Conservation (phyloP, 2,888 invertebrate genomes). For the Brenthis daphne region DNA sequence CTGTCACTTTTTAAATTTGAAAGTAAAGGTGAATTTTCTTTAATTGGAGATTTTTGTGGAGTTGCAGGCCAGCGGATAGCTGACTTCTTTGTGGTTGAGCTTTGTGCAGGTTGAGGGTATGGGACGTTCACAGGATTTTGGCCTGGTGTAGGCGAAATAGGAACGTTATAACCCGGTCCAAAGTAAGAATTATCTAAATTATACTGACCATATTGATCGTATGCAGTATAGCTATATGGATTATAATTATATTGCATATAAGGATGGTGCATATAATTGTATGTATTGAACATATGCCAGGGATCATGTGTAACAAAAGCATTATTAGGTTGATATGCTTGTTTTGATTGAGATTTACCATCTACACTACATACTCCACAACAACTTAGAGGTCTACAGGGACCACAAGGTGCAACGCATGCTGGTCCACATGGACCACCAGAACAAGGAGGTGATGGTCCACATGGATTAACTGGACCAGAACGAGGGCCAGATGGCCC, state of each 20-base stretch:
- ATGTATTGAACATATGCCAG: slow-evolving; percentile 15
- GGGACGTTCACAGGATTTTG: not conserved
- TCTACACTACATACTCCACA: slow-evolving; percentile 33
- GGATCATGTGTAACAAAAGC: not conserved
- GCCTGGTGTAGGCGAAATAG: slow-evolving; percentile 36
- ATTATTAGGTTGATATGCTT: too few species aligned
- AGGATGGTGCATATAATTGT: slow-evolving; percentile 13
- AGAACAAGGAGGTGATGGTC: slow-evolving; percentile 38
- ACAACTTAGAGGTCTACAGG: slow-evolving; percentile 43
- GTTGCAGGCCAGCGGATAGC: slow-evolving; percentile 17
- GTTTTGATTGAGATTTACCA: not conserved
- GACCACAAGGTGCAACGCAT: too few species aligned
- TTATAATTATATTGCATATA: slow-evolving; percentile 19
- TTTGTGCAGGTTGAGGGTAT: not conserved
- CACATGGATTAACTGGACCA: slow-evolving; percentile 42
- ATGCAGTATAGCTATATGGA: not conserved
- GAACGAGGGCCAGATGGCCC: slow-evolving; percentile 38
- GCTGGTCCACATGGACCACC: slow-evolving; percentile 42
- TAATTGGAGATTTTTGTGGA: slow-evolving; percentile 5
- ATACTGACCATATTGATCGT: slow-evolving; percentile 15
- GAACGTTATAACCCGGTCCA: slow-evolving; percentile 38
- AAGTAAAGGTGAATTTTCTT: not conserved
- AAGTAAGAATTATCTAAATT: slow-evolving; percentile 13
- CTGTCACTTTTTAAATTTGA: not conserved
- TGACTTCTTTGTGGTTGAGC: slow-evolving; percentile 12